Evolutionary conservation across 2,888 invertebrate species (phyloP).

Genomic region (Dryobotodes eremita): DNA sequence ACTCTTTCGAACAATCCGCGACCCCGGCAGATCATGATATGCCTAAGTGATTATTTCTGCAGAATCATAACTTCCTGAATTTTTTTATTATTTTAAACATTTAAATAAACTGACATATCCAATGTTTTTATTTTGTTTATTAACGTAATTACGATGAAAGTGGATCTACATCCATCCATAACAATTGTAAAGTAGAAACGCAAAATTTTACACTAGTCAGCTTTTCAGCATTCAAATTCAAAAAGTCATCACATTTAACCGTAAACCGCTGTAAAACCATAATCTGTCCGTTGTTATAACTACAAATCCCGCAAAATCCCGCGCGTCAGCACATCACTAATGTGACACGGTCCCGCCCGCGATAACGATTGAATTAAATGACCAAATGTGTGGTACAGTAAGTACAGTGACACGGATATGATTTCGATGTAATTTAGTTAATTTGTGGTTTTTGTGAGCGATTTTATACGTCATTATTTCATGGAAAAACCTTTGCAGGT

Average conservation of each 20-base stretch:
- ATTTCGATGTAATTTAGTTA: slow-evolving; percentile 34
- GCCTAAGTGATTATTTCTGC: background rate
- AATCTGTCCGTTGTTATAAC: slow-evolving; percentile 35
- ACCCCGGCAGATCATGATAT: too few relatives aligned
- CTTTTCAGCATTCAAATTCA: slow-evolving; percentile 8
- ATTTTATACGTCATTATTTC: background rate
- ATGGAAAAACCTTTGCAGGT: background rate
- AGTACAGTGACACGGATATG: slow-evolving; percentile 24
- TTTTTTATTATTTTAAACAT: too few relatives aligned
- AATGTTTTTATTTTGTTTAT: background rate
- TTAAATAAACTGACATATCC: background rate
- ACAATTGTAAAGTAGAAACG: background rate
- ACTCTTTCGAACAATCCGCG: too few relatives aligned
- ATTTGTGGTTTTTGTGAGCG: slow-evolving; percentile 14
- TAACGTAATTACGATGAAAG: background rate
- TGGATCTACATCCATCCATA: background rate
- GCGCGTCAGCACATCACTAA: slow-evolving; percentile 55
- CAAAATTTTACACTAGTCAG: background rate
- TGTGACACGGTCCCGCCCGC: slow-evolving; percentile 14
- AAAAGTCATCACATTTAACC: slow-evolving; percentile 15
- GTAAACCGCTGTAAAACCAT: slow-evolving; percentile 42
- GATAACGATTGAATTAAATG: slow-evolving; percentile 52
- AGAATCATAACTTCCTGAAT: background rate
- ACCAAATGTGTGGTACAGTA: background rate
- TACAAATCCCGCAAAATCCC: slow-evolving; percentile 59